Conservation (phyloP, 1,140 invertebrate genomes). For the Gryon sp. region DNA sequence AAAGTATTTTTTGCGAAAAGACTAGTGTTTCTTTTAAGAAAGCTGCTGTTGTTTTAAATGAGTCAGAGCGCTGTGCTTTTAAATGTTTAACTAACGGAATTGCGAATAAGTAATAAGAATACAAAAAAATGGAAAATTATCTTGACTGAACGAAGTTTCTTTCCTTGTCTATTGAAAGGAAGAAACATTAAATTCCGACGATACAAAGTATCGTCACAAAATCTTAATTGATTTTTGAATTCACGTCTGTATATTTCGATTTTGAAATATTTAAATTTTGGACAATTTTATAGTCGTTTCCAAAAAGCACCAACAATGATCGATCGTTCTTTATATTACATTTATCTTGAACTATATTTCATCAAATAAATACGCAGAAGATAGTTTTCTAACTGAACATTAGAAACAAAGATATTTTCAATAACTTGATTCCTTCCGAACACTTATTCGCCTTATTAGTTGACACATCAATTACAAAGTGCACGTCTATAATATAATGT, state of each 20-base stretch:
- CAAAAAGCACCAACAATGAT: not conserved
- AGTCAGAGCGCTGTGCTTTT: too few relatives aligned
- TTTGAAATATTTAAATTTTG: conserved; percentile 36
- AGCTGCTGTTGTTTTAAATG: too few relatives aligned
- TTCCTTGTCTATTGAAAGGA: not conserved
- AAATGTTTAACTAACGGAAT: too few relatives aligned
- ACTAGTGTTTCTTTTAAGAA: too few relatives aligned
- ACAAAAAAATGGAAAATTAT: not conserved
- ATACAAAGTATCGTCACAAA: conserved; percentile 3
- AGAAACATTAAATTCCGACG: not conserved
- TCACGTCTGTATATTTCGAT: conserved; percentile 8
- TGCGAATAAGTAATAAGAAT: not conserved
- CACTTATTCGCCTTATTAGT: conserved; percentile 1
- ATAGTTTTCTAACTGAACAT: conserved; percentile 7
- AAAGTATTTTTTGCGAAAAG: too few relatives aligned
- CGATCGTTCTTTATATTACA: not conserved
- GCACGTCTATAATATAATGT: conserved; percentile 7
- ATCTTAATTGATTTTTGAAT: conserved; percentile 23
- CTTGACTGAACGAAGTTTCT: conserved; percentile 19
- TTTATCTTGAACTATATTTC: not conserved
- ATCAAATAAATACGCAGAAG: not conserved
- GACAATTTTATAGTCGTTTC: conserved; percentile 25
- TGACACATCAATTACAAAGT: not conserved
- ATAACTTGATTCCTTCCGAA: not conserved
- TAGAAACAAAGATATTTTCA: not conserved